phyloP scores from a whole-genome alignment of 2,888 invertebrate species.

The Tenthredo livida region DNA sequence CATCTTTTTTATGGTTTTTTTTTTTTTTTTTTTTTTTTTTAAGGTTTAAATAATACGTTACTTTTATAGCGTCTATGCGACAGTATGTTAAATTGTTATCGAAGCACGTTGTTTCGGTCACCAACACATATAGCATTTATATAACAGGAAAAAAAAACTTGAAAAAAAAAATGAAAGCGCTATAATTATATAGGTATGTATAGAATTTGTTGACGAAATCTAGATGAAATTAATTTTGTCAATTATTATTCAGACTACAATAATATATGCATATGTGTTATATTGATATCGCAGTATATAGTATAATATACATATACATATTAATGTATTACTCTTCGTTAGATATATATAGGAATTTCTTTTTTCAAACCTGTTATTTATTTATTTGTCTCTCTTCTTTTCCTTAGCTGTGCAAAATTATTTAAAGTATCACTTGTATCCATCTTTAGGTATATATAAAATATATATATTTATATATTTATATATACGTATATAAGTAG shows the following conservation, averaged over 20 bases:
- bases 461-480: neutral
- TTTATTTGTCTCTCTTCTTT: neutral
- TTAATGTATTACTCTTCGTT: too few species aligned
- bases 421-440: slow-evolving; percentile 55
- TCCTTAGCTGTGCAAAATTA: slow-evolving; percentile 34
- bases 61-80: neutral
- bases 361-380: slow-evolving; percentile 1
- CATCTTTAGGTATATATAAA: slow-evolving; percentile 10
- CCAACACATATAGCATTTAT: neutral
- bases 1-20: neutral
- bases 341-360: neutral
- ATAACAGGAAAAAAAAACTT: neutral
- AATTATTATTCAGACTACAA: neutral
- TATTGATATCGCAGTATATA: neutral
- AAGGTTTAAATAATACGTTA: neutral
- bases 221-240: neutral
- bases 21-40: neutral
- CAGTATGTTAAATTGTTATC: neutral
- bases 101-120: neutral
- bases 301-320: neutral
- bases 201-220: neutral
- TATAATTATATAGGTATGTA: neutral
- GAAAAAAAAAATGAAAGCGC: neutral
- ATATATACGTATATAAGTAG: neutral
- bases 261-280: neutral